phyloP scores from a whole-genome alignment of 1,140 invertebrate genomes.

The Lamellibrachia luymesi region DNA sequence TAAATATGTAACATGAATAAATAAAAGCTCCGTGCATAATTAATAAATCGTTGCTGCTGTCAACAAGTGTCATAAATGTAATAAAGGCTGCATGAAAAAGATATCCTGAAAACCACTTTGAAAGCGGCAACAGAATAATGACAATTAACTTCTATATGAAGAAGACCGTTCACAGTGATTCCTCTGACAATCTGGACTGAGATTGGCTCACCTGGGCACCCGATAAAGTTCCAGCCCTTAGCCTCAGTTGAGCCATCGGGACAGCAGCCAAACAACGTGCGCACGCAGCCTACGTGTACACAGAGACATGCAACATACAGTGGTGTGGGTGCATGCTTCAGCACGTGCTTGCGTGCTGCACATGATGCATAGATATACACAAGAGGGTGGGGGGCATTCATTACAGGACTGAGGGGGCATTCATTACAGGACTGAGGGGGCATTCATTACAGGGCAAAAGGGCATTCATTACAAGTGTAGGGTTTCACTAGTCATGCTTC shows the following conservation, averaged over 20 bases:
- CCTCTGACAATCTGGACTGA: neutral
- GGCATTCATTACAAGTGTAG: neutral
- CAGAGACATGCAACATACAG: constrained; percentile 11
- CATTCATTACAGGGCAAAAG: neutral
- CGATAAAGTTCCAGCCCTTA: constrained; percentile 46
- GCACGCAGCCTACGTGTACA: constrained; percentile 13
- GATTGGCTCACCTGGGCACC: constrained; percentile 38
- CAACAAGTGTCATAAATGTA: no score
- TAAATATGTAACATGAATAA: no score
- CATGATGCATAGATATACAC: neutral
- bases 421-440: neutral
- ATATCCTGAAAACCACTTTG: no score
- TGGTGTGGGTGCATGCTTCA: constrained; percentile 10
- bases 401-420: neutral
- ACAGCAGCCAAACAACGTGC: constrained; percentile 52
- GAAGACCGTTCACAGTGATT: no score
- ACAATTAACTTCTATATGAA: no score
- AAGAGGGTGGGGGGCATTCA: neutral
- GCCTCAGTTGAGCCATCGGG: constrained; percentile 54
- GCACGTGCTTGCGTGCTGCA: constrained; percentile 9
- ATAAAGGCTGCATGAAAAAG: no score
- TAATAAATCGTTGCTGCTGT: no score
- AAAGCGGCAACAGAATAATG: no score
- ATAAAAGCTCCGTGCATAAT: no score
- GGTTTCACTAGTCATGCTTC: neutral